phyloP scores from a whole-genome alignment of 2,888 invertebrate genomes.

The Drosophila nigricruria region DNA sequence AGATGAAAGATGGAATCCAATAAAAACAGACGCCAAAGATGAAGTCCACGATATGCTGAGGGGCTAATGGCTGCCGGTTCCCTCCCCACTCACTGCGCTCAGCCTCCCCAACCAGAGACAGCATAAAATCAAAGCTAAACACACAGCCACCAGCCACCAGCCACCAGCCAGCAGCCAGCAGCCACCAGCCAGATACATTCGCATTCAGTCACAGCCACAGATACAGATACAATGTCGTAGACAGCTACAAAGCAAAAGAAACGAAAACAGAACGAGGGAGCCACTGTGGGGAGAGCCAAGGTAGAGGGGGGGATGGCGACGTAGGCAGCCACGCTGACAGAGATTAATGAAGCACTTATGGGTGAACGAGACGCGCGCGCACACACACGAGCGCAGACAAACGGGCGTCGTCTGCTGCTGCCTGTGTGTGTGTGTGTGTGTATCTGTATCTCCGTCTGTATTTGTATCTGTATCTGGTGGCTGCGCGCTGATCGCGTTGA shows the following conservation, averaged over 20 bases:
- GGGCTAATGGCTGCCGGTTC: conserved; percentile 9
- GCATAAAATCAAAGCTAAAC: conserved; percentile 66
- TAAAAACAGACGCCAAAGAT: conserved; percentile 42
- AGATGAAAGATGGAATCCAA: conserved; percentile 48
- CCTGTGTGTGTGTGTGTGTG: conserved; percentile 24
- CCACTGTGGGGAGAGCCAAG: not conserved
- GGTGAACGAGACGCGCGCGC: conserved; percentile 63
- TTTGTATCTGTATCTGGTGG: conserved; percentile 47
- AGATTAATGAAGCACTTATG: conserved; percentile 82
- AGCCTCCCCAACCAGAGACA: conserved; percentile 2
- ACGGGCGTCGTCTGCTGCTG: conserved; percentile 9
- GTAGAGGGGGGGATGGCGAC: not conserved
- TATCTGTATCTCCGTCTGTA: conserved; percentile 3
- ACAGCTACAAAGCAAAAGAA: conserved; percentile 52
- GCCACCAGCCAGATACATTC: conserved; percentile 37
- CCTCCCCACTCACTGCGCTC: not conserved
- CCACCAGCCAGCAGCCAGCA: too few species aligned
- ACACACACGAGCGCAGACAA: conserved; percentile 16
- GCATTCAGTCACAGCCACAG: conserved; percentile 11
- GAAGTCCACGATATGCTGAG: conserved; percentile 42
- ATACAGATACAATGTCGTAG: conserved; percentile 24
- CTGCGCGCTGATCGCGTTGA: conserved; percentile 47
- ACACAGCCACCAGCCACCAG: conserved; percentile 35
- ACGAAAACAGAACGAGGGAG: conserved; percentile 48
- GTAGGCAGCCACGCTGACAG: conserved; percentile 65